phyloP scores from a whole-genome alignment of 1,140 invertebrate genomes.

The Sinella curviseta region DNA sequence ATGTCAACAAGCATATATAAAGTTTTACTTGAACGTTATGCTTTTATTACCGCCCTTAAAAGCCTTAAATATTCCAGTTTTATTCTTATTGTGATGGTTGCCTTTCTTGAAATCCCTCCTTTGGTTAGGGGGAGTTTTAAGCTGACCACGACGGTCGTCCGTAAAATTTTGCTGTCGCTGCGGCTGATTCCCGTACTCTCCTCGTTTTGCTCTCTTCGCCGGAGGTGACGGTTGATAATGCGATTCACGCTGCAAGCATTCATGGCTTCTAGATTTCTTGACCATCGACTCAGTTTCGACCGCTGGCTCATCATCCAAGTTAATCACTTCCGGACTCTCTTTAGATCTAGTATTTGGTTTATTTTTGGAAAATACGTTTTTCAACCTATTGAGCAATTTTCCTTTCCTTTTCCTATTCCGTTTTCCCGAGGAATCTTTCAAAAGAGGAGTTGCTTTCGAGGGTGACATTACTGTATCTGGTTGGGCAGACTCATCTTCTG shows the following conservation, averaged over 20 bases:
- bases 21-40: conserved; percentile 33
- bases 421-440: background rate
- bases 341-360: background rate
- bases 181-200: background rate
- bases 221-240: background rate
- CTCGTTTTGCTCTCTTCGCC: background rate
- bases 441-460: background rate
- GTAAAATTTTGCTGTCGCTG: background rate
- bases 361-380: conserved; percentile 11
- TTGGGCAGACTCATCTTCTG: background rate
- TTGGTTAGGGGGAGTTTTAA: background rate
- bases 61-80: conserved; percentile 24
- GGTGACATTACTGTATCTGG: background rate
- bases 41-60: conserved; percentile 34
- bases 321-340: background rate
- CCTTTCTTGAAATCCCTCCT: conserved; percentile 2
- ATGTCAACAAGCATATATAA: too few relatives aligned
- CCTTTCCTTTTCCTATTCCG: background rate
- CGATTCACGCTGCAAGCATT: background rate
- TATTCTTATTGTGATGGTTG: conserved; percentile 1
- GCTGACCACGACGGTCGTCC: background rate
- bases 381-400: conserved; percentile 13
- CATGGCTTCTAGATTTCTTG: background rate
- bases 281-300: background rate
- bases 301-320: background rate